Conservation (phyloP, 2,888 invertebrate species). For the Tribolium freemani region DNA sequence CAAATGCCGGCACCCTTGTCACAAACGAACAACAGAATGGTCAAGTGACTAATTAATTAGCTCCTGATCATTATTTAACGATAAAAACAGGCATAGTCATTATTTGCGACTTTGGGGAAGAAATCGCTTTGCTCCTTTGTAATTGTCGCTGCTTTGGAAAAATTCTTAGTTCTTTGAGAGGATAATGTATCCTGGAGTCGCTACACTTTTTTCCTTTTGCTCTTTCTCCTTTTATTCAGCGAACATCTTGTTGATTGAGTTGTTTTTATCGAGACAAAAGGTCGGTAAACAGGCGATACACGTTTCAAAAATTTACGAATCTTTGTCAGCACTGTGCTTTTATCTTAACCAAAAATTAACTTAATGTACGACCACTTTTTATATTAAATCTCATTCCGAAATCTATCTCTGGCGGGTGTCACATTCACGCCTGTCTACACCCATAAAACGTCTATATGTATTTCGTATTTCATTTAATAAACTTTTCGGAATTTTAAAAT, state of each 20-base stretch:
- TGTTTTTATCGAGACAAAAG: constrained; percentile 4
- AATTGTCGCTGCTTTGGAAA: not conserved
- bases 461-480: not conserved
- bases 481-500: constrained; percentile 3
- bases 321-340: not conserved
- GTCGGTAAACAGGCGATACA: not conserved
- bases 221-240: not conserved
- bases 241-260: constrained; percentile 7
- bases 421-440: constrained; percentile 4
- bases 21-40: not conserved
- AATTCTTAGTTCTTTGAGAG: not conserved
- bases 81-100: not conserved
- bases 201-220: not conserved
- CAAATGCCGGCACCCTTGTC: constrained; percentile 16
- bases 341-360: not conserved
- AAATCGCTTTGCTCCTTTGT: not conserved
- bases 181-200: not conserved
- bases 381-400: not conserved
- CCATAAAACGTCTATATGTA: not conserved
- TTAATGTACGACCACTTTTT: not conserved
- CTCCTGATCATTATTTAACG: not conserved
- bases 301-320: not conserved
- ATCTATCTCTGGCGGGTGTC: not conserved
- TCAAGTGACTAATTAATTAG: constrained; percentile 10
- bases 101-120: not conserved